A percentile compares a stretch with the other conserved stretches of the same genome.
These are phyloP conservation scores for Pygocentrus nattereri DNA, from an alignment of 2,797 vertebrate genomes.

Conservation along the genomic window DNA sequence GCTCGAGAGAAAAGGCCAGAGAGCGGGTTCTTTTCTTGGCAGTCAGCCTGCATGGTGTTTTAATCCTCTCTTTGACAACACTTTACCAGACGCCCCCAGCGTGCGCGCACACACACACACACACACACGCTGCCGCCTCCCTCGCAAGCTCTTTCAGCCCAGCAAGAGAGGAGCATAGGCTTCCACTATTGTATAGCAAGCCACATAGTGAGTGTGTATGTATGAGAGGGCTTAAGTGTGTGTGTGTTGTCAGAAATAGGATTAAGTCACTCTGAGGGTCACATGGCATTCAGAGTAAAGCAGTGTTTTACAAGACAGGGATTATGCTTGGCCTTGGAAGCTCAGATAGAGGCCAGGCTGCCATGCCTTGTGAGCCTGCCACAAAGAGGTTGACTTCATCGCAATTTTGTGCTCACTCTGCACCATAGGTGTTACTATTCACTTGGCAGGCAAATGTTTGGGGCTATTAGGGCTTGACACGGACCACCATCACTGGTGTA, in stretches of 20 bases:
- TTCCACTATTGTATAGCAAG: constrained; percentile 49
- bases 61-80: constrained; percentile 58
- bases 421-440: constrained; percentile 4
- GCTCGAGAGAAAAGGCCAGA: neutral
- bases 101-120: constrained; percentile 18
- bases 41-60: constrained; percentile 26
- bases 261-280: constrained; percentile 54
- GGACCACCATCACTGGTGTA: no score
- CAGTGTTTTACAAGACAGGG: constrained; percentile 42
- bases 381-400: constrained; percentile 5
- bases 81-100: constrained; percentile 30
- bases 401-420: neutral
- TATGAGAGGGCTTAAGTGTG: constrained; percentile 13
- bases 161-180: constrained; percentile 36
- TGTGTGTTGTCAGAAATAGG: constrained; percentile 59
- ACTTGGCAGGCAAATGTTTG: neutral
- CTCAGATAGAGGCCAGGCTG: constrained; percentile 16
- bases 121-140: constrained; percentile 11
- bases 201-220: constrained; percentile 41
- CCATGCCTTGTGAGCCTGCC: constrained; percentile 1
- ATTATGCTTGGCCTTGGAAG: constrained; percentile 57
- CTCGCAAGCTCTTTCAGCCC: constrained; percentile 23
- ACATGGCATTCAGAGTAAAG: constrained; percentile 43
- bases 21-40: constrained; percentile 34
- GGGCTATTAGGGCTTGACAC: no score